phyloP scores from a whole-genome alignment of 2,113 vertebrate genomes.

The Vidua macroura region DNA sequence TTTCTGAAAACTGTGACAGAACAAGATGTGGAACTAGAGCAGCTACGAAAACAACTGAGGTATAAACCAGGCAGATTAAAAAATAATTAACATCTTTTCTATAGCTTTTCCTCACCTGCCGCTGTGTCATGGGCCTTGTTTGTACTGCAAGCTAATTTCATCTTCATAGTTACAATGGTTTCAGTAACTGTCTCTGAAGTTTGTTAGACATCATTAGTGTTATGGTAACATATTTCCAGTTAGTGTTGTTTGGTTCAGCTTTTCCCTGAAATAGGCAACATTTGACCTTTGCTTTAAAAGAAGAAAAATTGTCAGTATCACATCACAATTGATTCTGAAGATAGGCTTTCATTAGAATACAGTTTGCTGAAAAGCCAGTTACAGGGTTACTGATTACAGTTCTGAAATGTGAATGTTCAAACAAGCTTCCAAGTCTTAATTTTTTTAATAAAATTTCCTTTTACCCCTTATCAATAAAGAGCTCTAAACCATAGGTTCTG shows the following conservation, averaged over 20 bases:
- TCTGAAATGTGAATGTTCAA: neutral
- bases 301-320: neutral
- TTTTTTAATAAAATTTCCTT: neutral
- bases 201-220: neutral
- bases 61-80: constrained; percentile 54
- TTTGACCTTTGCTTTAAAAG: neutral
- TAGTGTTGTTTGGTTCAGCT: neutral
- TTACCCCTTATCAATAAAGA: neutral
- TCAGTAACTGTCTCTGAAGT: neutral
- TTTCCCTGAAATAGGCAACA: neutral
- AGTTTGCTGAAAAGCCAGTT: neutral
- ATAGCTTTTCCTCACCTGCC: neutral
- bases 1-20: constrained; percentile 84
- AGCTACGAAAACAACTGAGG: constrained; percentile 84
- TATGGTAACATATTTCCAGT: neutral
- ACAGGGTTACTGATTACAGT: neutral
- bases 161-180: neutral
- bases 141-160: neutral
- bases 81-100: neutral
- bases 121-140: neutral
- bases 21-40: constrained; percentile 82
- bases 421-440: neutral
- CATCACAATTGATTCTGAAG: neutral
- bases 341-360: neutral
- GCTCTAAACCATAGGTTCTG: neutral